These are phyloP conservation scores for Platichthys stellatus DNA, from an alignment of 2,113 vertebrate species.

Conservation along the genomic window DNA sequence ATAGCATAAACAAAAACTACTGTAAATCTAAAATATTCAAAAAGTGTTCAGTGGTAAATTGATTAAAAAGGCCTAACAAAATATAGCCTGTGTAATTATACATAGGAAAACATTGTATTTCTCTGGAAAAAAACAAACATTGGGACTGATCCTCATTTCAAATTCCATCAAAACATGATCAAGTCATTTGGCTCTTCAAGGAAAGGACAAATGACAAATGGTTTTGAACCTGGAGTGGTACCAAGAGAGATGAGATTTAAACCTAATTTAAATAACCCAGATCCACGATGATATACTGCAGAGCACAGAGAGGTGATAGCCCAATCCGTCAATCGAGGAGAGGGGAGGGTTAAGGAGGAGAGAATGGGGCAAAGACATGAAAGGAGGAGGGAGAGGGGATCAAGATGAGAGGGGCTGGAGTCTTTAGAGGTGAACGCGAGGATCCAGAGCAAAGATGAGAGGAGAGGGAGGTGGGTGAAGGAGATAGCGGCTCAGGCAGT, in stretches of 20 bases:
- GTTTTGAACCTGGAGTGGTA: conserved; percentile 40
- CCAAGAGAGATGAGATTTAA: conserved; percentile 44
- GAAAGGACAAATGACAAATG: conserved; percentile 54
- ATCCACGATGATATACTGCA: conserved; percentile 65
- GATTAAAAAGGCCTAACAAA: too few species aligned
- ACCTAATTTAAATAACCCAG: conserved; percentile 72
- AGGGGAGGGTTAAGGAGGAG: conserved; percentile 32
- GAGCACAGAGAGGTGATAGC: conserved; percentile 46
- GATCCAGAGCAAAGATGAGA: conserved; percentile 50
- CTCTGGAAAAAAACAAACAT: neutral
- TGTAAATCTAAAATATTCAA: too few species aligned
- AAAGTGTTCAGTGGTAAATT: too few species aligned
- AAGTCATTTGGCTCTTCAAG: conserved; percentile 22
- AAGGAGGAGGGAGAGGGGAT: conserved; percentile 57
- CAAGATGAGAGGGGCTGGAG: conserved; percentile 55
- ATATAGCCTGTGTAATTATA: neutral
- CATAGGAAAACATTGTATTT: neutral
- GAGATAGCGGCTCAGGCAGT: conserved; percentile 51
- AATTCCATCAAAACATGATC: conserved; percentile 42
- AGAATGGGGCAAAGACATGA: conserved; percentile 54
- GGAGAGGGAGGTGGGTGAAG: conserved; percentile 46
- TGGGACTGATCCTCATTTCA: conserved; percentile 8
- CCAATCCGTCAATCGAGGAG: conserved; percentile 55
- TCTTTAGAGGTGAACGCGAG: conserved; percentile 56
- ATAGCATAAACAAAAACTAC: too few species aligned